Evolutionary conservation across 2,888 invertebrate genomes (phyloP).

Genomic region (Thecocarcelia acutangulata): DNA sequence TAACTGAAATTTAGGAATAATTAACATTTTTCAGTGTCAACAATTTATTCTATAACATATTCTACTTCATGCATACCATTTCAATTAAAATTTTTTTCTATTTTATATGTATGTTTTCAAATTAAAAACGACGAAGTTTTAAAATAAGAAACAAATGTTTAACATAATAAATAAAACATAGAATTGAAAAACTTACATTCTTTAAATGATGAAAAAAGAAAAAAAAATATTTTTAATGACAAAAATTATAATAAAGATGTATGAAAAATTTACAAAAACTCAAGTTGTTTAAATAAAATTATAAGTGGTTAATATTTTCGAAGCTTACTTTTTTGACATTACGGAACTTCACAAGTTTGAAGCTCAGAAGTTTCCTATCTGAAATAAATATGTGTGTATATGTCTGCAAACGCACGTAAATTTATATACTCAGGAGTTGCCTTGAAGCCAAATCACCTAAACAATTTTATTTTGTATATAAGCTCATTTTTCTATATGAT

Average conservation of each 20-base stretch:
- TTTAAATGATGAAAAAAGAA: constrained; percentile 56
- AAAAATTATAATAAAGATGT: constrained; percentile 60
- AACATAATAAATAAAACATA: constrained; percentile 20
- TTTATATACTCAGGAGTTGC: no score
- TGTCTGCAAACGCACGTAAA: no score
- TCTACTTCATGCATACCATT: neutral
- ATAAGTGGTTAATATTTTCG: no score
- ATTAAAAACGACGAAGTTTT: constrained; percentile 15
- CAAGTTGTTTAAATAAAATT: neutral
- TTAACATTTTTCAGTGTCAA: constrained; percentile 10
- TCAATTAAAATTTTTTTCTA: constrained; percentile 12
- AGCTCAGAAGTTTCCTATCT: no score
- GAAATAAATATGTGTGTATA: no score
- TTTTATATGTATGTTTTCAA: constrained; percentile 35
- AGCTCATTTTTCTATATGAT: no score
- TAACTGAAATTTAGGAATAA: neutral
- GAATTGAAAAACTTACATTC: constrained; percentile 29
- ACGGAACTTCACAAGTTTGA: no score
- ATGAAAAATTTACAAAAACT: constrained; percentile 43
- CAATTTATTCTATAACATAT: neutral
- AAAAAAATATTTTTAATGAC: constrained; percentile 55
- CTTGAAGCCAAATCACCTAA: no score
- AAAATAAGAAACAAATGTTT: constrained; percentile 22
- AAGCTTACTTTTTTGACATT: no score
- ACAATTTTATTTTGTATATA: no score